Percentiles rank a stretch among this genome's conserved stretches.
phyloP scores from a whole-genome alignment of 2,113 vertebrate genomes.

The Strigops habroptila region DNA sequence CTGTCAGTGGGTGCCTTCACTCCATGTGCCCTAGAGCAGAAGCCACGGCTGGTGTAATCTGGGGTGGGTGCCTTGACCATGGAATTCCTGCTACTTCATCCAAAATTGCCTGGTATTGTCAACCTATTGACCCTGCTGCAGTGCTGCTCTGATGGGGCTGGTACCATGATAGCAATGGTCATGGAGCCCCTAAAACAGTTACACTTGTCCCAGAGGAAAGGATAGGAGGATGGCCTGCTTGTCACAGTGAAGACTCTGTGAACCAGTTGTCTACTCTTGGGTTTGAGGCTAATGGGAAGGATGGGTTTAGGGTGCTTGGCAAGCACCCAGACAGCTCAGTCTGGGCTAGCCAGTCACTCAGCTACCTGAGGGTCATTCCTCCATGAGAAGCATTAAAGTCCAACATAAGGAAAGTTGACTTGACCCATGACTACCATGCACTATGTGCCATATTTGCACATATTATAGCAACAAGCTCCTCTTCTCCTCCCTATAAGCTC shows the following conservation, averaged over 20 bases:
- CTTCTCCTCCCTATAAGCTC: background rate
- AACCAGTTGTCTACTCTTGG: background rate
- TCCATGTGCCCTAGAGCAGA: background rate
- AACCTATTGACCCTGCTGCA: background rate
- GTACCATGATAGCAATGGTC: too few relatives aligned
- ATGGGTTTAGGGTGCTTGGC: background rate
- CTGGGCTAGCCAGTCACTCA: background rate
- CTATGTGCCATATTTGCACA: background rate
- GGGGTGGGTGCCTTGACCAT: background rate
- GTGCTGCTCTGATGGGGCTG: background rate
- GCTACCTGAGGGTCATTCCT: rapidly evolving
- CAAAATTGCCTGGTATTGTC: background rate
- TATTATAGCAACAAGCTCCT: background rate
- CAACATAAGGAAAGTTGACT: background rate
- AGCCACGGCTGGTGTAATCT: background rate
- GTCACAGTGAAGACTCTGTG: background rate
- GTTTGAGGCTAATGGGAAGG: background rate
- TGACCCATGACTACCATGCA: background rate
- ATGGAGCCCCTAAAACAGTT: background rate
- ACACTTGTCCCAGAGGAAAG: background rate
- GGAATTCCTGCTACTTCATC: background rate
- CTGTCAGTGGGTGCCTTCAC: background rate
- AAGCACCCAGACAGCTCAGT: background rate
- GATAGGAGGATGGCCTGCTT: background rate
- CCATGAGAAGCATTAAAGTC: background rate